Evolutionary conservation across 2,888 invertebrate species (phyloP).

Genomic region (Tenthredo distinguenda): DNA sequence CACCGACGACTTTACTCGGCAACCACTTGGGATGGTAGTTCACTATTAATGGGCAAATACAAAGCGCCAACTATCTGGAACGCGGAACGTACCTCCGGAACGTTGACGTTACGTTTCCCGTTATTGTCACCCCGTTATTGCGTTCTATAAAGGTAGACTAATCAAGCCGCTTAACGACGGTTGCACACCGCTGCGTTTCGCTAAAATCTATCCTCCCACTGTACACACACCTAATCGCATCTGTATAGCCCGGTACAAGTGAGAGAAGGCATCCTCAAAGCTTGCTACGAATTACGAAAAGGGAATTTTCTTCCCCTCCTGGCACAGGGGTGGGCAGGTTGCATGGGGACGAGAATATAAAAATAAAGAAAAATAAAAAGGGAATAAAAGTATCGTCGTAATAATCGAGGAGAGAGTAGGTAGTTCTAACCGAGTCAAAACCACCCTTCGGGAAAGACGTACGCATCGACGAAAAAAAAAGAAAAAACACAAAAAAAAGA

Average conservation of each 20-base stretch:
- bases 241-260: not conserved
- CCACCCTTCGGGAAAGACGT: constrained; percentile 9
- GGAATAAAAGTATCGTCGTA: constrained; percentile 5
- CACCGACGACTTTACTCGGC: constrained; percentile 59
- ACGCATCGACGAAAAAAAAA: not conserved
- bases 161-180: constrained; percentile 45
- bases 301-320: not conserved
- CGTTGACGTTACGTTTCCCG: constrained; percentile 46
- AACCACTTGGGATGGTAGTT: constrained; percentile 69
- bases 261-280: not conserved
- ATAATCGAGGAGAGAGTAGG: constrained; percentile 32
- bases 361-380: not conserved
- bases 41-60: constrained; percentile 75
- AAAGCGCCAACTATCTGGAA: constrained; percentile 69
- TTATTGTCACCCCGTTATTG: constrained; percentile 44
- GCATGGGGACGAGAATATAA: not conserved
- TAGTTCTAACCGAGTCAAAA: constrained; percentile 42
- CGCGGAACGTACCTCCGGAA: constrained; percentile 7
- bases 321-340: not conserved
- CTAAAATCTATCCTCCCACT: constrained; percentile 12
- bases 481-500: too few species aligned
- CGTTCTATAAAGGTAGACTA: constrained; percentile 31
- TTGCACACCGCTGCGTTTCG: not conserved
- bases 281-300: not conserved
- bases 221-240: not conserved